Conservation (phyloP, 2,113 vertebrate species). For the Aegotheles bennettii region DNA sequence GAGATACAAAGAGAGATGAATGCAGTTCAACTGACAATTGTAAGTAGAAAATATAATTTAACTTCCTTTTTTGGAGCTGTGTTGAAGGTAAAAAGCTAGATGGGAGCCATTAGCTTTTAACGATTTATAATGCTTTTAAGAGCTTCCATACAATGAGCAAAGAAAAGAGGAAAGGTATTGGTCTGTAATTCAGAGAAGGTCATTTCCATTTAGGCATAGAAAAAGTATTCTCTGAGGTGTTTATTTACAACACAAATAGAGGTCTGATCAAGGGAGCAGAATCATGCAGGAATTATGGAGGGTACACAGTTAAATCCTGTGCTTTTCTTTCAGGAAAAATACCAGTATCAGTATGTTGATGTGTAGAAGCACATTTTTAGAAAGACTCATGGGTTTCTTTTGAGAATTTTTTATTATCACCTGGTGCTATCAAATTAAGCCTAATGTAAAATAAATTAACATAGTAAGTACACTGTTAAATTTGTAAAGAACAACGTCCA, state of each 20-base stretch:
- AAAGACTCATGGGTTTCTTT: background rate
- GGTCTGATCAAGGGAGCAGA: background rate
- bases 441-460: background rate
- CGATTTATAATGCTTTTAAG: conserved; percentile 38
- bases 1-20: background rate
- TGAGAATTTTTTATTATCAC: background rate
- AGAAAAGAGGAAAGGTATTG: background rate
- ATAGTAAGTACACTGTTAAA: background rate
- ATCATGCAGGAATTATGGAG: background rate
- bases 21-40: background rate
- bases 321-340: background rate
- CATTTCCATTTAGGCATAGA: background rate
- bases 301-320: background rate
- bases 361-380: background rate
- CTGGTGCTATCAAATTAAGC: background rate
- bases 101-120: conserved; percentile 35
- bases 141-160: background rate
- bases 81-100: conserved; percentile 25
- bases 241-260: background rate
- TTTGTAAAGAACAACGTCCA: background rate
- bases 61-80: background rate
- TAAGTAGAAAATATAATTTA: conserved; percentile 1
- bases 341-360: background rate
- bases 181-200: background rate
- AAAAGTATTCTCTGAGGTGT: background rate